Evolutionary conservation across 2,888 invertebrate species (phyloP), one percentile per base, ranked within the genome.

Genomic region (Cynaeus angustus): DNA sequence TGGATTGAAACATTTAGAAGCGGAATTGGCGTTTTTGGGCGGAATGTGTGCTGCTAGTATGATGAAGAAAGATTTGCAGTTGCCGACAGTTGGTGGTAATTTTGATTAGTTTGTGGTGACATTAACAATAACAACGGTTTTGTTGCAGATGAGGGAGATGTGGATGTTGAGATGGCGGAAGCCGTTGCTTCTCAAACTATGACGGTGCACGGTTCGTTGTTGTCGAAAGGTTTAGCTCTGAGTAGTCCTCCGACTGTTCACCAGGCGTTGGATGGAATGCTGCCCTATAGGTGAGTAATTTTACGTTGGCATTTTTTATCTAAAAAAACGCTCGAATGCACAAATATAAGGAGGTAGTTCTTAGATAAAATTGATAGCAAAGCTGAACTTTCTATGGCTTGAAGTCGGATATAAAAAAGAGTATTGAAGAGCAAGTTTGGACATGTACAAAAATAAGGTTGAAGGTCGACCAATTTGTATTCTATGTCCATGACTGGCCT

Each of bases 31-130:
- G 0, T 95, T 95, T 85, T 88, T 97, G 28, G 97, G 96, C 1
- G 96, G 97, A 59, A 93, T 95, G 87, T 97, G 97, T 84, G 94
- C 96, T 10, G 92, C 96, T 8, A 93, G 95, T 78, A 90, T 98
- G 3, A 93, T 98, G 87, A 94, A 92, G 81, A 93, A 92, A 81
- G 93, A 94, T 83, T 88, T 95, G 37, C 86, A 89, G 61, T 87
- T 95, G 72, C 94, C 89, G 73, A 86, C 86, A 56, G 86, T 88
- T 56, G 87, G 88, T 75, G 87, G 89, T 89, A 21, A 1, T 21
- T 21, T 21, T 21, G 16, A n/a, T 45, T 37, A 10, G 5, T 37
- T 56, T 10, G n/a, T 6, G 41, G 56, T 37, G 37, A n/a, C 77
- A 41, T 37, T 21, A 3, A 4, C 2, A 1, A 21, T 21, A 4